A percentile compares a stretch with the other conserved stretches of the same genome.
These are phyloP conservation scores for Drosophila prosaltans DNA, from an alignment of 1,140 invertebrate species.

Conservation along the genomic window DNA sequence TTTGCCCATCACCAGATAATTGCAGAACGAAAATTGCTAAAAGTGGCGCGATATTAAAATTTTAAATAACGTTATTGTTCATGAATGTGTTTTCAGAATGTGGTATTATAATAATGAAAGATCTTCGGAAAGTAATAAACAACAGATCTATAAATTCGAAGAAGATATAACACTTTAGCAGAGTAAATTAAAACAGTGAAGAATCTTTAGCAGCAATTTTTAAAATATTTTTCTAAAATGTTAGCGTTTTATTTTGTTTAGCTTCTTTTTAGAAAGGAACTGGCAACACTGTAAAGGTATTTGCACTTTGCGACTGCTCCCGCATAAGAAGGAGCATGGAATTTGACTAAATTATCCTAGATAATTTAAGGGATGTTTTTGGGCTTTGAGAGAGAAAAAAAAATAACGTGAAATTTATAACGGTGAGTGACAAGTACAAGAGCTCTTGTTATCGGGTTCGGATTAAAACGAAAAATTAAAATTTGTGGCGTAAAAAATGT, in stretches of 20 bases:
- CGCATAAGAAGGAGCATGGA: not conserved
- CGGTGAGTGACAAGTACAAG: constrained; percentile 1
- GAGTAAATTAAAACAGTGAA: no score
- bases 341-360: not conserved
- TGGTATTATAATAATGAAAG: no score
- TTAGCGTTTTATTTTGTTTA: not conserved
- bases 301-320: not conserved
- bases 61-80: no score
- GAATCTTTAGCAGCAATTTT: no score
- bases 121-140: no score
- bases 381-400: not conserved
- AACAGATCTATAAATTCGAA: no score
- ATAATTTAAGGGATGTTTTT: constrained; percentile 1
- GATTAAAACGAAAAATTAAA: not conserved
- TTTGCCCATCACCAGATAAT: no score
- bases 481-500: constrained; percentile 4
- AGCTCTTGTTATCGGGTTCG: not conserved
- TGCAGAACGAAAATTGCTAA: no score
- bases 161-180: no score
- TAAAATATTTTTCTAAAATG: no score
- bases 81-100: no score
- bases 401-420: not conserved
- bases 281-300: not conserved
- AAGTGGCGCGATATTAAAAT: no score
- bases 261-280: not conserved